A percentile compares a stretch with the other conserved stretches of the same genome.
These are phyloP conservation scores for Scortum barcoo DNA, from an alignment of 2,113 vertebrate species.

Conservation along the genomic window DNA sequence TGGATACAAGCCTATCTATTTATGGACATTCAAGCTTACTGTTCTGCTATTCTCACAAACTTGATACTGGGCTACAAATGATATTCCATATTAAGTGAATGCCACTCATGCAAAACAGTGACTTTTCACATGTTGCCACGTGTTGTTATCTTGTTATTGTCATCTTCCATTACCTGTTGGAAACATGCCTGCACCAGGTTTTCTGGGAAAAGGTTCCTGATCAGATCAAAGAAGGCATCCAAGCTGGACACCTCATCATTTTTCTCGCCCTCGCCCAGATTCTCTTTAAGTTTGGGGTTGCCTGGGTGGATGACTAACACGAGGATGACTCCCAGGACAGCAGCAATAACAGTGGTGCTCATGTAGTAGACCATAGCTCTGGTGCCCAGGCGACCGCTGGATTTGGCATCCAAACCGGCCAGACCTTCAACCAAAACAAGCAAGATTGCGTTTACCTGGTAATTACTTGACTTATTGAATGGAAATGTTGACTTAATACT, in stretches of 20 bases:
- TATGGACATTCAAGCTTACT: not conserved
- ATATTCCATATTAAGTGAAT: conserved; percentile 4
- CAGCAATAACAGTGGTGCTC: conserved; percentile 96
- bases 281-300: conserved; percentile 95
- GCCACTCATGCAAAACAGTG: not conserved
- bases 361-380: conserved; percentile 99
- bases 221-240: conserved; percentile 97
- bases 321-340: conserved; percentile 95
- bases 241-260: conserved; percentile 98
- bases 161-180: conserved; percentile 90
- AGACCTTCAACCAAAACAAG: conserved; percentile 86
- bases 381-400: conserved; percentile 95
- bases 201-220: conserved; percentile 97
- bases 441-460: conserved; percentile 37
- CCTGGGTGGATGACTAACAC: conserved; percentile 97
- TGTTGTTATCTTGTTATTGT: not conserved
- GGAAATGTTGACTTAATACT: conserved; percentile 34
- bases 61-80: not conserved
- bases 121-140: not conserved
- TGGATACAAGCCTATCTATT: not conserved
- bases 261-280: conserved; percentile 93
- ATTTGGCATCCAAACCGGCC: conserved; percentile 96
- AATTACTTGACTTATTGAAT: conserved; percentile 18
- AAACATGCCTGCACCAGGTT: conserved; percentile 99
- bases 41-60: not conserved